Base-by-base conservation (phyloP, 1,140 invertebrate genomes). In the Vanessa atalanta region DNA sequence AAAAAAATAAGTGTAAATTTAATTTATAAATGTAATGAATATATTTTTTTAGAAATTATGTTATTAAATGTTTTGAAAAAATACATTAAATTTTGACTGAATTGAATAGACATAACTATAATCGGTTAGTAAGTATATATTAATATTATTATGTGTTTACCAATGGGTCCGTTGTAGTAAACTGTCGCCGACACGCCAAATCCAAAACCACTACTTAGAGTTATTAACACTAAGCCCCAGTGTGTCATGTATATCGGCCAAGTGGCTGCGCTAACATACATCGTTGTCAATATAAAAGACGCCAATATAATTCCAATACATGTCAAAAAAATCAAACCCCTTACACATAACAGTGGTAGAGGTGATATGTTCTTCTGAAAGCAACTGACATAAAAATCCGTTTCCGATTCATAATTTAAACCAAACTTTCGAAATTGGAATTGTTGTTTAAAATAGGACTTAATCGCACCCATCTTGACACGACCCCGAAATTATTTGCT, bases 231-330 rank as follows among this genome's bases (percentile, higher is more conserved):
- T 1, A 91, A 23, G 12, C 90, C 89, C 90, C 89, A 92, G 57
- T 89, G 87, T 20, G 90, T 91, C 70, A 91, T 65, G 60, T 85
- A 92, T 64, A 89, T 85, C 2, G 76, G 80, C 89, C 89, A 92
- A 51, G 69, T 80, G 0, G 57, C 68, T 2, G 77, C 63, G 0
- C 55, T 26, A 3, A 77, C 61, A 0, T 12, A 5, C 5, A 63
- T 16, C 1, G 37, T 16, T 5, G 78, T 83, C n/a, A 89, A 12
- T 3, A 85, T 75, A 16, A 84, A 71, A 9, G 88, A 90, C 3
- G 86, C 14, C 26, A 88, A 11, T 12, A 87, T 8, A 20, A 88
- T 90, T 9, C 67, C 77, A 4, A 88, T 8, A 67, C 82, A 87
- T 13, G 81, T 81, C 8, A 84, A 48, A 55, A 87, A 88, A 55